Percentiles rank a stretch among this genome's conserved stretches.
phyloP scores from a whole-genome alignment of 2,113 vertebrate genomes.

The Toxotes chatareus region DNA sequence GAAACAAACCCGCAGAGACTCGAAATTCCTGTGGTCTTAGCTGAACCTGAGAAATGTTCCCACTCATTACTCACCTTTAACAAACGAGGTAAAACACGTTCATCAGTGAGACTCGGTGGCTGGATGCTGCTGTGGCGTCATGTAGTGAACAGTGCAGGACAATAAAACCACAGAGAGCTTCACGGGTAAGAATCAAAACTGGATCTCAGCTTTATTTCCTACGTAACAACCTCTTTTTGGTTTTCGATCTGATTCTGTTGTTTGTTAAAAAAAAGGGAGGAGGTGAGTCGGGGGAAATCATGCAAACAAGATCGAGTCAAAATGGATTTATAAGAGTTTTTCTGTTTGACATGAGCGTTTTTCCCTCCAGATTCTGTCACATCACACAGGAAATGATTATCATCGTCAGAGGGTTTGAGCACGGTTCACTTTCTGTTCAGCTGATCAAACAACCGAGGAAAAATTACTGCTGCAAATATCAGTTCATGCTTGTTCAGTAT shows the following conservation, averaged over 20 bases:
- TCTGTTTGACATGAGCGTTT: conserved; percentile 23
- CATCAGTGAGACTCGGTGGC: too few relatives aligned
- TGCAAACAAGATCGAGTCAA: conserved; percentile 75
- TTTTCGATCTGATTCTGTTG: conserved; percentile 57
- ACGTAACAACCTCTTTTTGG: conserved; percentile 66
- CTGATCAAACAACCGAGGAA: background rate
- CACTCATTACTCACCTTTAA: too few relatives aligned
- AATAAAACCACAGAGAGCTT: background rate
- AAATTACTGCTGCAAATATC: too few relatives aligned
- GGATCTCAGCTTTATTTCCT: conserved; percentile 76
- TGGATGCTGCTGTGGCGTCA: too few relatives aligned
- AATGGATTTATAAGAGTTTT: conserved; percentile 39
- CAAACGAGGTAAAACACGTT: too few relatives aligned
- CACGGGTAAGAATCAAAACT: conserved; percentile 55
- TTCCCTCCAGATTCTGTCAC: background rate
- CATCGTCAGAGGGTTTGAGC: conserved; percentile 37
- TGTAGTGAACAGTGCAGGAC: background rate
- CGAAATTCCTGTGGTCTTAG: too few relatives aligned
- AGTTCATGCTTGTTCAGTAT: too few relatives aligned
- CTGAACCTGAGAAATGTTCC: too few relatives aligned
- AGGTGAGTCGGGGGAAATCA: conserved; percentile 63
- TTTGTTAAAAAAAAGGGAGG: conserved; percentile 49
- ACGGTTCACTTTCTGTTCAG: conserved; percentile 33
- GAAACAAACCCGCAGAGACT: too few relatives aligned
- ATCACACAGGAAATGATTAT: conserved; percentile 70